Conservation (phyloP, 2,888 invertebrate species). For the Drosophila birchii region DNA sequence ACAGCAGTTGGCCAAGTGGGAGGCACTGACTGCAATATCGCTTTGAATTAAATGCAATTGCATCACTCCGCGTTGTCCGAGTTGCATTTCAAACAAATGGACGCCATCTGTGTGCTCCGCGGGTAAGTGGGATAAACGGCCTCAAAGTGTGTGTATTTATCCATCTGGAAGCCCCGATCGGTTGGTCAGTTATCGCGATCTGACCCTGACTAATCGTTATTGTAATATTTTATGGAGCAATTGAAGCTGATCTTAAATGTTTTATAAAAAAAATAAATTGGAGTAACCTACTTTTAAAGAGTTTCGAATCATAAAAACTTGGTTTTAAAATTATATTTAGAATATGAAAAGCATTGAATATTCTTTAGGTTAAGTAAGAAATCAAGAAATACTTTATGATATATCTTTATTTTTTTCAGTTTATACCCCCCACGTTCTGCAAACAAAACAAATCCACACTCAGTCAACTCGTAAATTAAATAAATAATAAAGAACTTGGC, state of each 20-base stretch:
- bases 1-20: conserved; percentile 57
- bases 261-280: background rate
- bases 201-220: conserved; percentile 35
- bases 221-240: conserved; percentile 6
- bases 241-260: background rate
- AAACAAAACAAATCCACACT: conserved; percentile 1
- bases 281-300: background rate
- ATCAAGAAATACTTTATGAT: background rate
- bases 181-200: background rate
- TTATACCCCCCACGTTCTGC: background rate
- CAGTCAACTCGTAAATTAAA: conserved; percentile 11
- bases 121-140: conserved; percentile 29
- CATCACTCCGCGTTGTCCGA: conserved; percentile 37
- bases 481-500: conserved; percentile 1
- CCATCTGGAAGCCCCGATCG: conserved; percentile 21
- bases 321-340: background rate
- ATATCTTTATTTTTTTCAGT: background rate
- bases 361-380: background rate
- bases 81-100: conserved; percentile 47
- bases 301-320: background rate
- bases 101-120: conserved; percentile 13
- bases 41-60: conserved; percentile 52
- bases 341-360: background rate
- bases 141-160: conserved; percentile 19
- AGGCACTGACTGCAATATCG: conserved; percentile 35